These are phyloP conservation scores for Ascidia mentula DNA, from an alignment of 23 tunicate genomes.

Conservation along the genomic window DNA sequence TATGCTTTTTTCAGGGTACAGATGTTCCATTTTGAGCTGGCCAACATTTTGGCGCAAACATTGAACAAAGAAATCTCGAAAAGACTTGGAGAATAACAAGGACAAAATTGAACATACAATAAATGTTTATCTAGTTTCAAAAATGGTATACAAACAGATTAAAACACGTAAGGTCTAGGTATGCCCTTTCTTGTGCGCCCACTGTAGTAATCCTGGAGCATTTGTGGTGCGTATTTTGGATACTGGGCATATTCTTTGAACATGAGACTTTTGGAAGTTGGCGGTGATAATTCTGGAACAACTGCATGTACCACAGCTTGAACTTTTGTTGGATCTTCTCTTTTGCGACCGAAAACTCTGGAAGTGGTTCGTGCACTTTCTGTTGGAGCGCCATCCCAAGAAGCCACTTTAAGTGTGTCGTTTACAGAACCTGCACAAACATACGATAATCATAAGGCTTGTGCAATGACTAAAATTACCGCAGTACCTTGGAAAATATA, in stretches of 20 bases:
- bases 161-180: conserved; percentile 53
- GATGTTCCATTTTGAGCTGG: conserved; percentile 64
- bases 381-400: conserved; percentile 82
- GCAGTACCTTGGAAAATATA: too few relatives aligned
- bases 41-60: conserved; percentile 56
- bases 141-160: too few relatives aligned
- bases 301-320: conserved; percentile 43
- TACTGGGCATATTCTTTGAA: conserved; percentile 82
- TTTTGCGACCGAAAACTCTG: conserved; percentile 58
- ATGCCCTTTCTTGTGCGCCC: conserved; percentile 35
- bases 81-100: conserved; percentile 54
- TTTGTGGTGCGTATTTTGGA: conserved; percentile 93
- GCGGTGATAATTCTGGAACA: conserved; percentile 60
- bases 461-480: too few relatives aligned
- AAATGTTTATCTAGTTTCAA: too few relatives aligned
- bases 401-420: conserved; percentile 41
- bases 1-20: conserved; percentile 78
- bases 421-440: too few relatives aligned
- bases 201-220: conserved; percentile 69
- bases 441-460: too few relatives aligned
- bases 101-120: not conserved
- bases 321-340: conserved; percentile 35
- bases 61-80: conserved; percentile 69
- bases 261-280: conserved; percentile 74
- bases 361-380: conserved; percentile 51